A percentile compares a stretch with the other conserved stretches of the same genome.
Evolutionary conservation across 2,113 vertebrate species (phyloP).

Genomic region (Archilochus colubris): DNA sequence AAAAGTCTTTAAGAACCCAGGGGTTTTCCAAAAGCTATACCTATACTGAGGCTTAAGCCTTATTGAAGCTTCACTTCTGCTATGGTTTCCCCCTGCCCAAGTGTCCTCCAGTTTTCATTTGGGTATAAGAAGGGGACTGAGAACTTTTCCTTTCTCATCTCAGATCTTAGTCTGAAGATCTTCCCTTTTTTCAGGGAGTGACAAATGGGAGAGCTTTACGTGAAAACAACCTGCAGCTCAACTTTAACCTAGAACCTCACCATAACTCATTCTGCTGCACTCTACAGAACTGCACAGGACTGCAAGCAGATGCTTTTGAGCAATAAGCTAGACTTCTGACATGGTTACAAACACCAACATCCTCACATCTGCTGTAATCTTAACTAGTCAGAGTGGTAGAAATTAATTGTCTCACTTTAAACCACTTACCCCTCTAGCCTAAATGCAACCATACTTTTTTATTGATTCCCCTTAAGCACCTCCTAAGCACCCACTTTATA

Average conservation of each 20-base stretch:
- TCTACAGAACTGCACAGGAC: neutral
- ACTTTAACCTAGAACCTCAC: neutral
- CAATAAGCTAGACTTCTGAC: neutral
- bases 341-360: neutral
- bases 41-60: neutral
- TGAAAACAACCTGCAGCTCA: rapidly evolving
- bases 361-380: neutral
- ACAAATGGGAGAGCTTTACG: neutral
- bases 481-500: neutral
- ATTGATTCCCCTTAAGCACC: neutral
- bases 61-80: neutral
- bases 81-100: neutral
- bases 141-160: too few species aligned
- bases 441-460: neutral
- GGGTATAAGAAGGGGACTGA: neutral
- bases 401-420: neutral
- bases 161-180: neutral
- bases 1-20: neutral
- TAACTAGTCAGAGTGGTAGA: neutral
- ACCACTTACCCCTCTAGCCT: neutral
- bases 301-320: neutral
- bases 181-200: neutral
- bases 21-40: neutral
- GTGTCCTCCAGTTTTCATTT: neutral
- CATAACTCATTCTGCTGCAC: neutral